A percentile compares a stretch with the other conserved stretches of the same genome.
Conservation (phyloP, 2,888 invertebrate species). For the Amphimallon solstitiale region DNA sequence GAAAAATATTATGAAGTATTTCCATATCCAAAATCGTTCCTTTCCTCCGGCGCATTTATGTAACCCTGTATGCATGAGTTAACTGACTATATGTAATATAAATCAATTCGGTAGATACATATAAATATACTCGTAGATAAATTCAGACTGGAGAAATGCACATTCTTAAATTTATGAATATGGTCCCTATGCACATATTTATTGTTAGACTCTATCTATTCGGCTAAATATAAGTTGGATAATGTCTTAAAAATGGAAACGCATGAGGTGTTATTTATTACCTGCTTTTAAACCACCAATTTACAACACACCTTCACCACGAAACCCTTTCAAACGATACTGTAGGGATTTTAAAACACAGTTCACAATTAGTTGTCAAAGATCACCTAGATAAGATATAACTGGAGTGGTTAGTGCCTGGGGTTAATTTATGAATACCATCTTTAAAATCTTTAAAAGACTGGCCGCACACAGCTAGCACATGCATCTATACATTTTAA, state of each 20-base stretch:
- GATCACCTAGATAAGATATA: conserved; percentile 29
- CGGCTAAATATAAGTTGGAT: conserved; percentile 3
- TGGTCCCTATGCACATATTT: background rate
- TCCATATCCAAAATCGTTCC: no score
- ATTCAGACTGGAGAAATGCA: no score
- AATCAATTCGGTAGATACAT: no score
- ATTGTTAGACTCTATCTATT: background rate
- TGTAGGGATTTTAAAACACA: conserved; percentile 27
- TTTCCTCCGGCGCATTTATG: no score
- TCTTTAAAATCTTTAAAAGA: conserved; percentile 18
- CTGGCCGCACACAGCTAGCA: background rate
- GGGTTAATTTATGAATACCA: conserved; percentile 33
- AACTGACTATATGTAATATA: no score
- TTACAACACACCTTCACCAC: conserved; percentile 24
- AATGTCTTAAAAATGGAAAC: conserved; percentile 2
- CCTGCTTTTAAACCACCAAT: conserved; percentile 23
- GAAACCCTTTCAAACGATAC: conserved; percentile 24
- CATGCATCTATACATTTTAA: no score
- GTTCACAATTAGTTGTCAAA: conserved; percentile 34
- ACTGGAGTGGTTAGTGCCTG: conserved; percentile 20
- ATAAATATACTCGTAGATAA: no score
- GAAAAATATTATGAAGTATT: no score
- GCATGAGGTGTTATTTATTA: conserved; percentile 27
- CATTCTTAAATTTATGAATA: no score
- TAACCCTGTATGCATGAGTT: no score